Evolutionary conservation across 2,888 invertebrate genomes (phyloP).

Genomic region (Trachelus stipa): DNA sequence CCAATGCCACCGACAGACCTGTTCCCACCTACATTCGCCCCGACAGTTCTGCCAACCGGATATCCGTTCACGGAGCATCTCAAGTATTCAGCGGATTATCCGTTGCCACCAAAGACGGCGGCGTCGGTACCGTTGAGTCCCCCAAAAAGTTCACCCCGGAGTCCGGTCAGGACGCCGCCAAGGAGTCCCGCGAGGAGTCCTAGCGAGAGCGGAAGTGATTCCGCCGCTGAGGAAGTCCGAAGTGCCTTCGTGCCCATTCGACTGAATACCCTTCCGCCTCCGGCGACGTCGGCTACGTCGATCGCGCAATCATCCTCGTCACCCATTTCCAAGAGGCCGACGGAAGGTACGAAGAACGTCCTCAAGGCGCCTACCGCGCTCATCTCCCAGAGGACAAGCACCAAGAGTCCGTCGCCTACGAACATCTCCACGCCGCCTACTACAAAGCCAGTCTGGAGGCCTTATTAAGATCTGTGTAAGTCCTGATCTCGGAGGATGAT

Average conservation of each 20-base stretch:
- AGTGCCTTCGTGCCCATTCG: slow-evolving; percentile 63
- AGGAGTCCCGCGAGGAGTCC: slow-evolving; percentile 42
- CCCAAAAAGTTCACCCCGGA: slow-evolving; percentile 21
- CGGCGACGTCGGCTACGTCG: slow-evolving; percentile 27
- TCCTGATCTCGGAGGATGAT: slow-evolving; percentile 18
- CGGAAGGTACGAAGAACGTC: slow-evolving; percentile 51
- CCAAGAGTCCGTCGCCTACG: slow-evolving; percentile 41
- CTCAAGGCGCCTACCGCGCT: slow-evolving; percentile 55
- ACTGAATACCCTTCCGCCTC: slow-evolving; percentile 45
- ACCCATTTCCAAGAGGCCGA: slow-evolving; percentile 40
- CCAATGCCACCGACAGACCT: slow-evolving; percentile 55
- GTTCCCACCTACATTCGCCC: slow-evolving; percentile 53
- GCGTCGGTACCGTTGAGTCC: slow-evolving; percentile 27
- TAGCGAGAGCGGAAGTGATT: slow-evolving; percentile 59
- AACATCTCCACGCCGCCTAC: slow-evolving; percentile 52
- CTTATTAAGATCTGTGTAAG: slow-evolving; percentile 47
- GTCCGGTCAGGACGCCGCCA: slow-evolving; percentile 51
- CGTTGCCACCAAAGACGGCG: slow-evolving; percentile 31
- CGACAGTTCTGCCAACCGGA: slow-evolving; percentile 49
- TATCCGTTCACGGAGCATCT: slow-evolving; percentile 52
- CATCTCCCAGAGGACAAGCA: slow-evolving; percentile 45
- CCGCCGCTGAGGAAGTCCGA: slow-evolving; percentile 56
- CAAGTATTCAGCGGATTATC: slow-evolving; percentile 53
- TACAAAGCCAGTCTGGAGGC: slow-evolving; percentile 61
- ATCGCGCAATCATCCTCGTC: slow-evolving; percentile 42